Evolutionary conservation across 2,888 invertebrate genomes (phyloP), one percentile per base, ranked within the genome.

Genomic region (Brachypalpus laphriformis): DNA sequence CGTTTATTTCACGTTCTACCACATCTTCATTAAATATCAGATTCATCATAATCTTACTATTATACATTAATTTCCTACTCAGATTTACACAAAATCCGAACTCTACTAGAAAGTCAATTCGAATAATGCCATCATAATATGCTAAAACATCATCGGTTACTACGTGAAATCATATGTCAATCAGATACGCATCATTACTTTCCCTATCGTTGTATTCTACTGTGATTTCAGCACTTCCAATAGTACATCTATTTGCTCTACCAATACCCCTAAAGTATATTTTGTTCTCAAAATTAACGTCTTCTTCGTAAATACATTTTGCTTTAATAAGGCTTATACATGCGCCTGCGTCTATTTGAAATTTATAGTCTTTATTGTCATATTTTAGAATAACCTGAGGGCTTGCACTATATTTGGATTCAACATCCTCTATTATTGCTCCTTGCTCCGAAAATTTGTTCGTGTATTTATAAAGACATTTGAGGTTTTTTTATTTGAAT

Each of bases 71-170:
- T 20, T 51, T 72, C 9, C 49, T 37, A 28, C 51, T 61, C 51
- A 61, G 61, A 51, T 72, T 31, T 42, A 74, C 54, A 63, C 42
- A 51, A 49, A 72, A 61, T 28, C 42, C 65, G 16, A 34, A 56
- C 45, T 65, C 37, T 25, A 47, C 66, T 28, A 76, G 40, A 25
- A 76, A 66, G 47, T 66, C 59, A 40, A 59, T 76, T 37, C 59
- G 57, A n/a, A 76, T 18, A 28, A 72, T 72, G 22, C 59, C 61
- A 51, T 61, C 61, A n/a, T 72, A 71, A 14, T 71, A 34, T n/a
- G 56, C 22, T 34, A 74, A 47, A 28, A 74, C 61, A 37, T 75
- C 56, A 47, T 65, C 45, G 1, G 54, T 65, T 65, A 75, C 54
- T 22, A 75, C 65, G 14, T 65, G 45, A 45, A 74, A 63, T 28